Conservation (phyloP, 30 jellyfish, hydroid and myxozoan genomes). For the Aurelia sp. region DNA sequence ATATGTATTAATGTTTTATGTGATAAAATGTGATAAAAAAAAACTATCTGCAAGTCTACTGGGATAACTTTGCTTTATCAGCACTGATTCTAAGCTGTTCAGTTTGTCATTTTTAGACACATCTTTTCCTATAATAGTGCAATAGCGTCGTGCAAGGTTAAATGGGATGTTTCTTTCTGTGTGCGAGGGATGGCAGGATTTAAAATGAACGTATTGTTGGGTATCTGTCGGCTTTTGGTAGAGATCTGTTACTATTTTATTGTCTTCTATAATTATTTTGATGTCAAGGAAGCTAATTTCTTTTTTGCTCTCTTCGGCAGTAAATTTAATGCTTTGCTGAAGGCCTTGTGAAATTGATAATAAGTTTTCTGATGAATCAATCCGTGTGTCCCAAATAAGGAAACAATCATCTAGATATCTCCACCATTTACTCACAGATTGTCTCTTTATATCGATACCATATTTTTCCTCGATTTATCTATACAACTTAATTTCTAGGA, state of each 20-base stretch:
- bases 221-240: slow-evolving; percentile 46
- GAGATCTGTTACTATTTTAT: slow-evolving; percentile 21
- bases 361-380: slow-evolving; percentile 2
- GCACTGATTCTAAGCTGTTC: too few relatives aligned
- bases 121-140: neutral
- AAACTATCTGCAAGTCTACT: too few relatives aligned
- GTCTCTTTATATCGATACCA: neutral
- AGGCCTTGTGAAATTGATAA: neutral
- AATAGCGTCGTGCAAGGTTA: slow-evolving; percentile 23
- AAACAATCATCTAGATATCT: slow-evolving; percentile 33
- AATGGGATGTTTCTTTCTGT: neutral
- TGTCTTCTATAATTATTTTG: neutral
- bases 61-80: too few relatives aligned
- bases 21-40: too few relatives aligned
- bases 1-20: too few relatives aligned
- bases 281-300: slow-evolving; percentile 15
- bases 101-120: too few relatives aligned
- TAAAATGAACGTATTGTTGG: neutral
- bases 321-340: too few relatives aligned
- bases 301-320: neutral
- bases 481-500: slow-evolving; percentile 17
- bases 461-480: neutral
- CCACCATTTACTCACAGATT: neutral
- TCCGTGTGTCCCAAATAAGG: slow-evolving; percentile 34
- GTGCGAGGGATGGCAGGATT: too few relatives aligned